These are phyloP conservation scores for Naso thynnoides DNA, from an alignment of 2,797 vertebrate genomes.

Conservation along the genomic window DNA sequence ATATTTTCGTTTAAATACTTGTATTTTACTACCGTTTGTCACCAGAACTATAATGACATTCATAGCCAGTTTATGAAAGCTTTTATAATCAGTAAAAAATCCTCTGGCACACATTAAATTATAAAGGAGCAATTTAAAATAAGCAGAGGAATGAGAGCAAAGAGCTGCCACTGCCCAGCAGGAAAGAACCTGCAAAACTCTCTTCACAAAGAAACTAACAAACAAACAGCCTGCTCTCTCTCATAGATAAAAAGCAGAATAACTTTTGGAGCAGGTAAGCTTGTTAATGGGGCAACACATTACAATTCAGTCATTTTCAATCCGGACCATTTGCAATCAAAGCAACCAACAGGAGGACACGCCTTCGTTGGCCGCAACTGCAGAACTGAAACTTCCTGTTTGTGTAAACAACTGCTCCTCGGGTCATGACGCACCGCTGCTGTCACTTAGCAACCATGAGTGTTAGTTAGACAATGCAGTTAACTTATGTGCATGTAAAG, in stretches of 20 bases:
- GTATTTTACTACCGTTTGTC: conserved; percentile 12
- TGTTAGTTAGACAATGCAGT: no score
- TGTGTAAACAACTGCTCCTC: no score
- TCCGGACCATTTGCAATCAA: not conserved
- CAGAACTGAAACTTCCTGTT: no score
- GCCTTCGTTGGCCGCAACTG: no score
- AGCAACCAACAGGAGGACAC: no score
- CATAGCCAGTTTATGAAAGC: conserved; percentile 12
- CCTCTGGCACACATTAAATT: conserved; percentile 13
- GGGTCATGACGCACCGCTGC: no score
- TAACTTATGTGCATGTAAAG: no score
- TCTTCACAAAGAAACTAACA: conserved; percentile 19
- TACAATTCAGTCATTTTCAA: conserved; percentile 2
- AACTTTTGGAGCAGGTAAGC: not conserved
- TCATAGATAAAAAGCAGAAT: not conserved
- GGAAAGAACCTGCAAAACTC: not conserved
- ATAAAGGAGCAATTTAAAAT: conserved; percentile 13
- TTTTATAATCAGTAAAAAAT: conserved; percentile 23
- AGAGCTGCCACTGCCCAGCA: not conserved
- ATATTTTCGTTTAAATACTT: conserved; percentile 12
- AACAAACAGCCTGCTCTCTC: conserved; percentile 14
- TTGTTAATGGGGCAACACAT: not conserved
- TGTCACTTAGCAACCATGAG: no score
- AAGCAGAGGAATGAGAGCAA: conserved; percentile 3
- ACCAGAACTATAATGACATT: not conserved